These are phyloP conservation scores for Lycaena phlaeas DNA, from an alignment of 2,888 invertebrate genomes.

Conservation along the genomic window DNA sequence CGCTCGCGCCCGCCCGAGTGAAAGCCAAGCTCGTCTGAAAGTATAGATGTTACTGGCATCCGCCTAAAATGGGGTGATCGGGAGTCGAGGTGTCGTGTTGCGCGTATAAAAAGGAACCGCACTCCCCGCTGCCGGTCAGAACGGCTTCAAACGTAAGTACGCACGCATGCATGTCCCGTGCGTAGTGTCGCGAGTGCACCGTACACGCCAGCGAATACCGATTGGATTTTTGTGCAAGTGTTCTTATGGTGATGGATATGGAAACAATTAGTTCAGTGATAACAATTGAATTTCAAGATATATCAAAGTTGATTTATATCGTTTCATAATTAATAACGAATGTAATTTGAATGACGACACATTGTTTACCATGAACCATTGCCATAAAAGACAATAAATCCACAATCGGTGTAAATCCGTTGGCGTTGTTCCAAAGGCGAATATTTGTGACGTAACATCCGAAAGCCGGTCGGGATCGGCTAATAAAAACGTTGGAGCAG, in stretches of 20 bases:
- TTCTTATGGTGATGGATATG: conserved; percentile 27
- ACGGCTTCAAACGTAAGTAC: conserved; percentile 97
- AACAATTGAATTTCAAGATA: conserved; percentile 13
- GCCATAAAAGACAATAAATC: conserved; percentile 69
- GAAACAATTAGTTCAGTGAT: conserved; percentile 18
- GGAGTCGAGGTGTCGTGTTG: conserved; percentile 80
- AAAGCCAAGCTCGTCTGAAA: conserved; percentile 69
- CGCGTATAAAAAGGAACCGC: conserved; percentile 84
- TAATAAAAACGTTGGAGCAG: conserved; percentile 57
- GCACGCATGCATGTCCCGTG: conserved; percentile 46
- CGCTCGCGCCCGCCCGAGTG: conserved; percentile 44
- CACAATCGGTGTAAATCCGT: conserved; percentile 54
- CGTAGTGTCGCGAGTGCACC: conserved; percentile 43
- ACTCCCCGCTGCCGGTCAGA: conserved; percentile 88
- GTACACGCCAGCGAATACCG: conserved; percentile 44
- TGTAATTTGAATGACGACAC: conserved; percentile 4
- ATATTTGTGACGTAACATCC: conserved; percentile 68
- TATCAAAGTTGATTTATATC: too few species aligned
- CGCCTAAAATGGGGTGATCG: conserved; percentile 73
- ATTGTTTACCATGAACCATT: conserved; percentile 41
- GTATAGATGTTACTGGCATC: conserved; percentile 57
- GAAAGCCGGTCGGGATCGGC: conserved; percentile 57
- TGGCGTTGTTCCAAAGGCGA: conserved; percentile 58
- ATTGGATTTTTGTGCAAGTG: conserved; percentile 51
- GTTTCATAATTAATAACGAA: background rate